Conservation (phyloP, 2,113 vertebrate genomes). For the Gila orcuttii region DNA sequence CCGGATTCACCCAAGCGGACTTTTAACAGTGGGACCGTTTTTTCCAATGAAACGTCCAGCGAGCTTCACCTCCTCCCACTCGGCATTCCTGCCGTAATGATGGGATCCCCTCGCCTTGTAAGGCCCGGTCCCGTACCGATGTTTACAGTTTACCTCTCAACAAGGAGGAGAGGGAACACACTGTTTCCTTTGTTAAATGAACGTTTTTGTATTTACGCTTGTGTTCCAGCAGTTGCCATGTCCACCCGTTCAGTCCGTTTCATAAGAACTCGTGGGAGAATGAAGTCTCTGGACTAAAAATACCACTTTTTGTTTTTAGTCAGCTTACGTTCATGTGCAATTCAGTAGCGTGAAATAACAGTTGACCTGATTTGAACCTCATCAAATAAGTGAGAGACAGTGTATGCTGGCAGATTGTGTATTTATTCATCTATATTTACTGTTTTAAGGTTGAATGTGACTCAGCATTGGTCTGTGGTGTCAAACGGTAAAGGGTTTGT, state of each 20-base stretch:
- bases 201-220: conserved; percentile 49
- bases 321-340: background rate
- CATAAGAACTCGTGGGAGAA: conserved; percentile 3
- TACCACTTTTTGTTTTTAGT: conserved; percentile 5
- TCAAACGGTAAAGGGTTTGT: background rate
- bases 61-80: conserved; percentile 51
- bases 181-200: conserved; percentile 56
- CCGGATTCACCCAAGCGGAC: conserved; percentile 15
- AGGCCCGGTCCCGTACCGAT: conserved; percentile 69
- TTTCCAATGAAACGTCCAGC: conserved; percentile 67
- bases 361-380: conserved; percentile 4
- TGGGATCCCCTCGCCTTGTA: conserved; percentile 78
- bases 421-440: background rate
- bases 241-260: conserved; percentile 34
- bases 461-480: conserved; percentile 19
- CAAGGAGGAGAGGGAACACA: conserved; percentile 51
- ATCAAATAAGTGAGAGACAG: background rate
- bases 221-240: conserved; percentile 51
- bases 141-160: conserved; percentile 75
- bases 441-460: background rate
- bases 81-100: conserved; percentile 71
- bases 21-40: conserved; percentile 55
- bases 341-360: background rate
- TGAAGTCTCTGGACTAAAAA: conserved; percentile 31
- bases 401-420: background rate